Percentiles rank a stretch among this genome's conserved stretches.
These are phyloP conservation scores for Teleopsis dalmanni DNA, from an alignment of 1,140 invertebrate genomes.

Conservation along the genomic window DNA sequence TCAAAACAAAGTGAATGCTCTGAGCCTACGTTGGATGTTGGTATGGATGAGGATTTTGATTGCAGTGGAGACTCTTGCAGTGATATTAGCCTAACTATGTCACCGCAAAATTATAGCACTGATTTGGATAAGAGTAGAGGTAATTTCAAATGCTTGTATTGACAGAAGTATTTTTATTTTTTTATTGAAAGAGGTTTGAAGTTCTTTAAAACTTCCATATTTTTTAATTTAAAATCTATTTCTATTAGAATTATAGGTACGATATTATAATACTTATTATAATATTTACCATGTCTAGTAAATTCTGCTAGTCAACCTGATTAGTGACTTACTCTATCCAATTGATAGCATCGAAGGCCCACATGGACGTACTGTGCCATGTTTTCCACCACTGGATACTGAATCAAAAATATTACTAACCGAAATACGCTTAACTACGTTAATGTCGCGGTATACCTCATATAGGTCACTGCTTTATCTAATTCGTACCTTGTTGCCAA, in stretches of 20 bases:
- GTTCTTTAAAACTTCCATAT: not conserved
- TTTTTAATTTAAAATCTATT: not conserved
- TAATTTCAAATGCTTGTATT: conserved; percentile 3
- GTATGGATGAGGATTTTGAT: conserved; percentile 38
- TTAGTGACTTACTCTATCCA: no score
- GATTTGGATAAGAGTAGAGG: conserved; percentile 34
- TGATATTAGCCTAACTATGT: conserved; percentile 42
- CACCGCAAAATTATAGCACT: conserved; percentile 29
- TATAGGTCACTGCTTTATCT: no score
- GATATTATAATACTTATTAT: not conserved
- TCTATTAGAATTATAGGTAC: not conserved
- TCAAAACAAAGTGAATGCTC: no score
- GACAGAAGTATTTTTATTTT: not conserved
- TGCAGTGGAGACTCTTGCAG: conserved; percentile 40
- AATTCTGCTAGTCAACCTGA: not conserved
- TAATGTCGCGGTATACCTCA: no score
- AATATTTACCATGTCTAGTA: not conserved
- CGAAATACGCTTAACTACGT: no score
- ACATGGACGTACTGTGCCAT: no score
- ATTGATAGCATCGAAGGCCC: no score
- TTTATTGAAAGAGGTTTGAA: not conserved
- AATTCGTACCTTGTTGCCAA: no score
- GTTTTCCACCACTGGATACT: no score
- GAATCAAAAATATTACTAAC: no score
- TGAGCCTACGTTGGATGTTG: conserved; percentile 27